Percentiles rank a stretch among this genome's conserved stretches.
phyloP scores from a whole-genome alignment of 2,888 invertebrate genomes.

The Campaea margaritaria region DNA sequence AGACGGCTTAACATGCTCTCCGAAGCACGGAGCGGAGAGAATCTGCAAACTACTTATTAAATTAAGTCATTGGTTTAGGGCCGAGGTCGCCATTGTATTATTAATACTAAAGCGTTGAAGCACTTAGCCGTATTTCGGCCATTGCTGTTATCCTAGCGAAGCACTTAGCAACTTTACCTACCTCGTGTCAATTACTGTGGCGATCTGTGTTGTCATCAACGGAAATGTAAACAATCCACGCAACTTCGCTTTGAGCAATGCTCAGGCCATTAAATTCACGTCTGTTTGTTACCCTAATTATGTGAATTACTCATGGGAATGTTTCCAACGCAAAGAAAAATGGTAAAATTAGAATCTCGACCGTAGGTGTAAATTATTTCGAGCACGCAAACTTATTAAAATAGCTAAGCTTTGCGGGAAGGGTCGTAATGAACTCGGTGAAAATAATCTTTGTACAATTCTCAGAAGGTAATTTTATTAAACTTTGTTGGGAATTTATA shows the following conservation, averaged over 20 bases:
- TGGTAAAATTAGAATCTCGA: conserved; percentile 57
- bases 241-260: conserved; percentile 58
- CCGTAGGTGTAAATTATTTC: conserved; percentile 44
- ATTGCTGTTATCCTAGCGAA: too few species aligned
- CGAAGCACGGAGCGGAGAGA: too few species aligned
- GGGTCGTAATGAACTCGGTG: conserved; percentile 14
- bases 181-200: conserved; percentile 1
- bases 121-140: too few species aligned
- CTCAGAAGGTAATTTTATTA: conserved; percentile 4
- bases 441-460: conserved; percentile 16
- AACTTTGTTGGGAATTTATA: too few species aligned
- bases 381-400: conserved; percentile 34
- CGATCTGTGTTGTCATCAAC: conserved; percentile 46
- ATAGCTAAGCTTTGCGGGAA: conserved; percentile 14
- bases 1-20: too few species aligned
- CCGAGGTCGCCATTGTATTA: too few species aligned
- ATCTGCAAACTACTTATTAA: too few species aligned
- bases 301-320: conserved; percentile 66
- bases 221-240: conserved; percentile 74
- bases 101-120: too few species aligned
- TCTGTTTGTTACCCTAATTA: conserved; percentile 75
- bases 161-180: too few species aligned
- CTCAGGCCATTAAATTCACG: conserved; percentile 66
- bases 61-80: too few species aligned
- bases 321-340: conserved; percentile 58